Conservation (phyloP, 1,140 invertebrate genomes). For the Tribolium castaneum region DNA sequence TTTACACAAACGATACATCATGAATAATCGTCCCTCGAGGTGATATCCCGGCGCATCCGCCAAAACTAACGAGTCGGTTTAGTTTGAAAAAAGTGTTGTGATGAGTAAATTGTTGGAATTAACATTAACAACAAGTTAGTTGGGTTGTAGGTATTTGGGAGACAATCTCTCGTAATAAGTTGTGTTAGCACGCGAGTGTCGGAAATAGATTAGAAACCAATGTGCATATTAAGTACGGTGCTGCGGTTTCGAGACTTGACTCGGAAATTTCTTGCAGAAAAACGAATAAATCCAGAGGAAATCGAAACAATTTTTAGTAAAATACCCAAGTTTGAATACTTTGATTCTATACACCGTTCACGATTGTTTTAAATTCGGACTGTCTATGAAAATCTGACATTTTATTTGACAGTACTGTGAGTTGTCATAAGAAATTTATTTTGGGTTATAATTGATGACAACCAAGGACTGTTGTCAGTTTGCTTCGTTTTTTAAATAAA, state of each 20-base stretch:
- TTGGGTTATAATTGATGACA: no score
- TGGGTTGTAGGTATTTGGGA: slow-evolving; percentile 1
- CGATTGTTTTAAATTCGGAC: no score
- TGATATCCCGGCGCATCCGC: slow-evolving; percentile 25
- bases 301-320: no score
- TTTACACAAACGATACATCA: neutral
- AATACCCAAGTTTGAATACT: no score
- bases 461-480: no score
- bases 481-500: no score
- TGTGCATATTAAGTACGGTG: neutral
- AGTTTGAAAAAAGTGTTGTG: neutral
- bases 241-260: neutral
- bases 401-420: no score
- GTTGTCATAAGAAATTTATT: no score
- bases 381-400: no score
- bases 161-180: slow-evolving; percentile 9
- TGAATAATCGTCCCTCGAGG: neutral
- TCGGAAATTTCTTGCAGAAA: no score
- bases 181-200: neutral
- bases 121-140: slow-evolving; percentile 17
- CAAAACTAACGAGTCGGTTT: neutral
- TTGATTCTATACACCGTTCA: no score
- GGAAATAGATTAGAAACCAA: slow-evolving; percentile 17
- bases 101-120: slow-evolving; percentile 18
- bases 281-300: no score